Evolutionary conservation across 2,113 vertebrate genomes (phyloP).

Genomic region (Otocyon megalotis): DNA sequence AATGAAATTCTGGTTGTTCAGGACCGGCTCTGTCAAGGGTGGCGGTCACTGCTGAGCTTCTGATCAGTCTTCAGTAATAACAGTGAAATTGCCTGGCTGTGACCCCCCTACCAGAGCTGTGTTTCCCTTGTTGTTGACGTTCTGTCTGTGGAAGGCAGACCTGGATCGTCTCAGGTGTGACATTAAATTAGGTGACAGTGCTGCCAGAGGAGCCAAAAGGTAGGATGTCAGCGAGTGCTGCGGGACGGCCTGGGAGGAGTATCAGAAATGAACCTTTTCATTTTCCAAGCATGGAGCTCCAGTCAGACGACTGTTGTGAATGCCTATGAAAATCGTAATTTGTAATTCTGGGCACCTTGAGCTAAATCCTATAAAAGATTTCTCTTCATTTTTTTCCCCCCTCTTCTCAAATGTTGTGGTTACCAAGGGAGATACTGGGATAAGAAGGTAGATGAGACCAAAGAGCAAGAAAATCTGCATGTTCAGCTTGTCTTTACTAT

Average conservation of each 20-base stretch:
- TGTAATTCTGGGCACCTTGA: neutral
- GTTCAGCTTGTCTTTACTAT: neutral
- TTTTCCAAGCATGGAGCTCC: neutral
- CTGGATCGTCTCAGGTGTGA: rapidly evolving
- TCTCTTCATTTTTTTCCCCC: neutral
- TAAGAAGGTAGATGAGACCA: neutral
- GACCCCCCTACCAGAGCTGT: neutral
- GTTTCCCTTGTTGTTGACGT: neutral
- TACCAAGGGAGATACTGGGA: neutral
- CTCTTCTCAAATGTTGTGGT: neutral
- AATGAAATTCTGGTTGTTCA: neutral
- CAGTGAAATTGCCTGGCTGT: neutral
- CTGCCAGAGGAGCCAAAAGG: rapidly evolving
- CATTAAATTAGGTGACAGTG: neutral
- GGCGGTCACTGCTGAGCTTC: neutral
- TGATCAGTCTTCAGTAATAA: neutral
- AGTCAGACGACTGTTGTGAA: rapidly evolving
- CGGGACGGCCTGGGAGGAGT: rapidly evolving
- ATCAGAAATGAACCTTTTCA: neutral
- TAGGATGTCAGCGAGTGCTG: rapidly evolving
- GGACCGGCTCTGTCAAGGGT: neutral
- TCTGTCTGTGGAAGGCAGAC: rapidly evolving
- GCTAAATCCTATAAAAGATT: neutral
- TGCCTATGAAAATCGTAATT: neutral
- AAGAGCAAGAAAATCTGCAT: neutral